phyloP scores from a whole-genome alignment of 1,140 invertebrate genomes.

The Drosophila prosaltans region DNA sequence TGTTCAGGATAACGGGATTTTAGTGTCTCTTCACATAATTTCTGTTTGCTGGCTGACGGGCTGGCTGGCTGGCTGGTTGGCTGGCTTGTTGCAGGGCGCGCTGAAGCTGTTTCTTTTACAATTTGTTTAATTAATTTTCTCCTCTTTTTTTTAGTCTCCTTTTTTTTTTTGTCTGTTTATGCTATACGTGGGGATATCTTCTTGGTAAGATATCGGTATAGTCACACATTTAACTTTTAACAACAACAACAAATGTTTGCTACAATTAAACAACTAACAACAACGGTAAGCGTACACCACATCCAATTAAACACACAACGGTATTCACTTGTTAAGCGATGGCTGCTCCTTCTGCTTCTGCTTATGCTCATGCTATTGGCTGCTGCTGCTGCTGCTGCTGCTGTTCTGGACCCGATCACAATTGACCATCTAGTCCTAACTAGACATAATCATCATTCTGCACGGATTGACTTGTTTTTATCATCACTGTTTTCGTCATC shows the following conservation, averaged over 20 bases:
- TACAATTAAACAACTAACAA: conserved; percentile 82
- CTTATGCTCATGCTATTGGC: conserved; percentile 28
- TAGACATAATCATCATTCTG: not conserved
- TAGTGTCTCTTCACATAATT: conserved; percentile 12
- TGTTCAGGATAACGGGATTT: conserved; percentile 18
- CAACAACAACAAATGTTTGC: conserved; percentile 79
- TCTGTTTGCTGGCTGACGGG: conserved; percentile 32
- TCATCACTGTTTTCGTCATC: conserved; percentile 30
- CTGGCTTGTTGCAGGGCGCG: conserved; percentile 31
- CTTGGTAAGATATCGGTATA: conserved; percentile 12
- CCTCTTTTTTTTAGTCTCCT: not conserved
- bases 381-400: conserved; percentile 27
- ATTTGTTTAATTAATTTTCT: conserved; percentile 65
- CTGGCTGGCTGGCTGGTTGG: conserved; percentile 32
- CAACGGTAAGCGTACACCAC: conserved; percentile 75
- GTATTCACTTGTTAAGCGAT: conserved; percentile 4
- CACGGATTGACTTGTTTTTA: not conserved
- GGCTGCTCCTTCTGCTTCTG: conserved; percentile 26
- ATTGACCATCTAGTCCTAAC: too few species aligned
- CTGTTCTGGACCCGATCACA: conserved; percentile 9
- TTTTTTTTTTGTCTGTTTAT: not conserved
- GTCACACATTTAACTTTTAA: conserved; percentile 76
- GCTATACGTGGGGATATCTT: conserved; percentile 1
- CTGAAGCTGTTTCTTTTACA: conserved; percentile 73
- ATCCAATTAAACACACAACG: conserved; percentile 20